Evolutionary conservation across 2,113 vertebrate species (phyloP), one percentile per base, ranked within the genome.

Genomic region (Etheostoma spectabile): DNA sequence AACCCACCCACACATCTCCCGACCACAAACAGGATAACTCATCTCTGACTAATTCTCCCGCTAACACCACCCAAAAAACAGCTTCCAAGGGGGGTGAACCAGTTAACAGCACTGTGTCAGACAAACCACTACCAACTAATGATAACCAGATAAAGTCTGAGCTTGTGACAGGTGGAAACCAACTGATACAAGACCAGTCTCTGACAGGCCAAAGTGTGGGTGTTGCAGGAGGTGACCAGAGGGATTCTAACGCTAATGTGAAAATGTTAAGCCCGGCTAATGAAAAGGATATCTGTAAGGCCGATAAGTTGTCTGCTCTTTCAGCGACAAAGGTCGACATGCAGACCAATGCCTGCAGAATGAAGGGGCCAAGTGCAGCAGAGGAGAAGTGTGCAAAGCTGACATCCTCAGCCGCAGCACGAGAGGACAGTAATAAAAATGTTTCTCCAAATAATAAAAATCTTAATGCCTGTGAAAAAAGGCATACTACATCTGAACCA

Each of bases 241-340:
- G 70, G 77, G 94, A 94, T 84, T 87, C 79, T 56, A 92, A 93
- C 27, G 85, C 85, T 66, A 94, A 93, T 76, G 55, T 90, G 75
- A 92, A 79, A 74, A 62, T 30, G 4, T 55, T 86, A 67, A 85
- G 78, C 27, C 76, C 19, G 6, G 38, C 70, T 56, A 78, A 87
- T 84, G 87, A 80, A 45, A 87, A 85, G 35, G 90, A 86, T 35
- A 51, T 70, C 15, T 74, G 67, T 60, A 82, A 62, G 61, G 62
- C 61, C 1, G 38, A 12, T 63, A 76, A 85, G 67, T 55, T 83
- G 11, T 22, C 93, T 74, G 77, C 85, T 80, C 73, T 69, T 55
- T 51, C 59, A 55, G 69, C 79, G 16, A 69, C 82, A 56, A 86
- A 91, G 55, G 22, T 76, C n/a, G 78, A 93, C 64, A 66, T 38